Evolutionary conservation across 2,888 invertebrate genomes (phyloP), one percentile per base, ranked within the genome.

Genomic region (Xestia rhomboidea): DNA sequence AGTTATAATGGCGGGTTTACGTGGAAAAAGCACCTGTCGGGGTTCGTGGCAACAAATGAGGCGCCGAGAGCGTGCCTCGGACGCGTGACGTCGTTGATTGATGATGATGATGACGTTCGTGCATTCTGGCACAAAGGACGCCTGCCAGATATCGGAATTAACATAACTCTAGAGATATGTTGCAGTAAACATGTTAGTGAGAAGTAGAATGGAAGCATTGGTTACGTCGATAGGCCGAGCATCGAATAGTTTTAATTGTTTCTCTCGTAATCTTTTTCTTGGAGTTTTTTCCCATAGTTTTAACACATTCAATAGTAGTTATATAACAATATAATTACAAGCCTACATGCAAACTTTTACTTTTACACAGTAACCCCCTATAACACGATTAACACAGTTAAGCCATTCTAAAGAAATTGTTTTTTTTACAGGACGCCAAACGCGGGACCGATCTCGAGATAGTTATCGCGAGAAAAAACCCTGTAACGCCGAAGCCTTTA

Each of bases 361-460:
- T 60, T 82, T 62, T 6, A 44, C 4, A 41, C 13, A 60, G 18
- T 18, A 24, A 21, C 49, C 18, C 13, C 44, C 34, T 57, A 6
- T 0, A 57, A 0, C 2, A 1, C 15, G 1, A 44, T 44, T n/a
- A 2, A 27, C 10, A 24, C 0, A 72, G 66, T 44, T 44, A 66
- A 68, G 11, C 49, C 27, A 64, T 77, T 49, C 30, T 74, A 49
- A 46, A 86, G 34, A 49, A 46, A 63, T 62, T 75, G n/a, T 90
- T 85, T 84, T 79, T 87, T 89, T 95, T 95, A 79, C 95, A 98
- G 98, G 97, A 98, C 92, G 97, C 98, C 54, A 98, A 98, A 93
- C 97, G 98, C 83, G 99, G 98, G 77, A 98, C 98, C 13, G 98
- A 98, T 94, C 95, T 99, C 89, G 98, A 98, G 93, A 98, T 98